Conservation (phyloP, 2,888 invertebrate species). For the Cantharis rustica region DNA sequence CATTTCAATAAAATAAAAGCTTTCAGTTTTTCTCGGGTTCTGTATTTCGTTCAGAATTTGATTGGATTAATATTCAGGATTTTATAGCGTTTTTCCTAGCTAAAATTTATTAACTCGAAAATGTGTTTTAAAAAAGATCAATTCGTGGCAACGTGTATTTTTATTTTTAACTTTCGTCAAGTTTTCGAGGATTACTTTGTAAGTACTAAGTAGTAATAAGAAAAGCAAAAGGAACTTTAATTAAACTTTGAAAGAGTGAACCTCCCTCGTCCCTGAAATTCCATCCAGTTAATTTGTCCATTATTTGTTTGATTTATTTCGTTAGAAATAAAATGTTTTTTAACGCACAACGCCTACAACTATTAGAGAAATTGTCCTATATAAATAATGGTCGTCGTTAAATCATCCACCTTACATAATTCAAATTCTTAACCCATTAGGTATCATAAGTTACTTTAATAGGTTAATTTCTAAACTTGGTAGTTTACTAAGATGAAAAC, state of each 20-base stretch:
- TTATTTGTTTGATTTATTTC: background rate
- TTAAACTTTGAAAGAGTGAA: background rate
- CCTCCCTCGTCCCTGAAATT: background rate
- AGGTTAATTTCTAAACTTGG: slow-evolving; percentile 2
- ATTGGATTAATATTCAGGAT: background rate
- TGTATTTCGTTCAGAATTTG: background rate
- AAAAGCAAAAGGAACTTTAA: background rate
- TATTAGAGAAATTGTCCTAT: background rate
- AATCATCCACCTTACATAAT: background rate
- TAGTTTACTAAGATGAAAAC: background rate
- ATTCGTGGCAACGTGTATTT: background rate
- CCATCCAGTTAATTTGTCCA: background rate
- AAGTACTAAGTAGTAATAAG: background rate
- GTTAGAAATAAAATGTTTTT: background rate
- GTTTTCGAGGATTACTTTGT: background rate
- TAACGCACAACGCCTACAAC: background rate
- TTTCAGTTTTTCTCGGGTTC: background rate
- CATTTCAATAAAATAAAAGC: background rate
- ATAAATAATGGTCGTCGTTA: background rate
- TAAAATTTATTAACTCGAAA: background rate
- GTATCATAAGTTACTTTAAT: slow-evolving; percentile 1
- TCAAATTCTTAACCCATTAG: slow-evolving; percentile 2
- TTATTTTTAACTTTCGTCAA: background rate
- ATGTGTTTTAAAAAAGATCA: background rate
- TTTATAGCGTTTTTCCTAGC: background rate